Evolutionary conservation across 2,888 invertebrate species (phyloP), one percentile per base, ranked within the genome.

Genomic region (Choreutis nemorana): DNA sequence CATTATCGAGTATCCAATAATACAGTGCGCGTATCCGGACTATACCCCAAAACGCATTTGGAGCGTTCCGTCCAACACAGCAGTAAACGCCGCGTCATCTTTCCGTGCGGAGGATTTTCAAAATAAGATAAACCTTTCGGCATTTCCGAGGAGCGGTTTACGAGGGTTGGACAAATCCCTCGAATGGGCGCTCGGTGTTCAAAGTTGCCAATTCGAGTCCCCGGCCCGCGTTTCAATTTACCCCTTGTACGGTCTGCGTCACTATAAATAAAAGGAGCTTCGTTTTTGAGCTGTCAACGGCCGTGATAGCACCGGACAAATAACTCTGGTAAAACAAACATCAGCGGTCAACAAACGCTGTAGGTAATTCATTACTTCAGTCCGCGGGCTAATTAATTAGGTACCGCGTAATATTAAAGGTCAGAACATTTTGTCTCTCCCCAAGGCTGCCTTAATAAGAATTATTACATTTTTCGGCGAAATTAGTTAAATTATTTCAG

Each of bases 211-310:
- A 59, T 55, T 45, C 37, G 46, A 50, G 51, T 44, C 49, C 44
- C 51, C 52, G 48, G 45, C 55, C 53, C 57, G 53, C 50, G 50
- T 65, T 68, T 68, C 66, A 66, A 68, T 68, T 68, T 68, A 56
- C 62, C 55, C 57, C 57, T 57, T 49, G 53, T 48, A 53, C 45
- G 49, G 47, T 56, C 52, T 42, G 48, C 44, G 20, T 18, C 41
- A 39, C 42, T 37, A 42, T 40, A 48, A 55, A 63, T 62, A 63
- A 57, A 60, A 54, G 40, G 43, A 49, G 45, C 55, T 61, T 60
- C 63, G 55, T 63, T 58, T 59, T 55, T 49, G 47, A 43, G 44
- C 46, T 44, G 46, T 50, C 50, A 41, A 44, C 30, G 27, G 42
- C 15, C 15, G 26, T 26, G 26, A 26, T 26, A 15, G 26, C 15